phyloP scores from a whole-genome alignment of 2,797 vertebrate genomes.

The Mormyrops boulengeri region DNA sequence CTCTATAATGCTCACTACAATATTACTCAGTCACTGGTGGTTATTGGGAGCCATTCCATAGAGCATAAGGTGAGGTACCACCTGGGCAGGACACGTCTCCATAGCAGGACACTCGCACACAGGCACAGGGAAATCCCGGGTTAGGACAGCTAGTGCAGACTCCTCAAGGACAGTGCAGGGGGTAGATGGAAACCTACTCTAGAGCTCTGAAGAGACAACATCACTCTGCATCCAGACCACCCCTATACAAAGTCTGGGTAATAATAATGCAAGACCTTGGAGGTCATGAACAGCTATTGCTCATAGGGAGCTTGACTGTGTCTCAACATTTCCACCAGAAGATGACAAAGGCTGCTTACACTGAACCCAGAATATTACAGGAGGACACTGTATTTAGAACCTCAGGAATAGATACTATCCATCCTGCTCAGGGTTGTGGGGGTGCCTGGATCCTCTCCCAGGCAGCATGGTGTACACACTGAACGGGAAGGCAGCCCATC shows the following conservation, averaged over 20 bases:
- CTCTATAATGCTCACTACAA: background rate
- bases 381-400: background rate
- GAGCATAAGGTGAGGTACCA: background rate
- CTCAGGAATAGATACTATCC: background rate
- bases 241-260: background rate
- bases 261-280: background rate
- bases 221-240: background rate
- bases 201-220: background rate
- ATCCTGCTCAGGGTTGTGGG: background rate
- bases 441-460: background rate
- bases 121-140: background rate
- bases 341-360: background rate
- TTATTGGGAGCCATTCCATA: background rate
- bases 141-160: background rate
- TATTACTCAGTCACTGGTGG: background rate
- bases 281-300: background rate
- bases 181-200: background rate
- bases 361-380: background rate
- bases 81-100: background rate
- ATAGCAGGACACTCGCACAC: background rate
- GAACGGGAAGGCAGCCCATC: background rate
- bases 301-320: background rate
- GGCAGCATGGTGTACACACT: background rate
- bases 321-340: background rate
- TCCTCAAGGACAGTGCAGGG: background rate